Conservation (phyloP, 2,797 vertebrate species). For the Somateria mollissima region DNA sequence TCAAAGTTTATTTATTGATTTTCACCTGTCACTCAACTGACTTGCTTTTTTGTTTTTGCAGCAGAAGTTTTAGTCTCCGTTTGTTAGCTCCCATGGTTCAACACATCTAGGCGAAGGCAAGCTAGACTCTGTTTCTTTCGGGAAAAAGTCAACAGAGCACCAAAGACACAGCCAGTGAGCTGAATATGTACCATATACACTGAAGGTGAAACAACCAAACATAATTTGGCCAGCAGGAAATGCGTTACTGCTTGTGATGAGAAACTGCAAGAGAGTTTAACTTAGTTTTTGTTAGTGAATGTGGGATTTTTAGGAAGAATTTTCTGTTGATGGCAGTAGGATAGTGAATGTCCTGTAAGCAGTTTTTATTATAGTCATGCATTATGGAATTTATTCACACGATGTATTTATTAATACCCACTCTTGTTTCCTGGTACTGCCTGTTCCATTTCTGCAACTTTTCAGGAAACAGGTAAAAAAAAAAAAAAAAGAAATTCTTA, state of each 20-base stretch:
- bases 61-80: not conserved
- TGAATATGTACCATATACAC: rapidly evolving
- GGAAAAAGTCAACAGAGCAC: not conserved
- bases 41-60: not conserved
- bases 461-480: not conserved
- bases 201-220: not conserved
- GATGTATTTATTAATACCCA: not conserved
- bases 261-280: not conserved
- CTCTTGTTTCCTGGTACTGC: not conserved
- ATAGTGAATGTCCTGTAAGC: not conserved
- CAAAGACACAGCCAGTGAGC: not conserved
- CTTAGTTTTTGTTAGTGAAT: not conserved
- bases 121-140: not conserved
- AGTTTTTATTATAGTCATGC: not conserved
- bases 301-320: not conserved
- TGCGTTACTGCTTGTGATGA: not conserved
- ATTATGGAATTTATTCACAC: not conserved
- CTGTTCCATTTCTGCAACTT: not conserved
- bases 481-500: not conserved
- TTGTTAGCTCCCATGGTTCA: not conserved
- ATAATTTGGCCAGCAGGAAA: not conserved
- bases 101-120: not conserved
- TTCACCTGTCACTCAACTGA: not conserved
- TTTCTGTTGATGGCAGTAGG: not conserved
- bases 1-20: not conserved